Evolutionary conservation across 2,113 vertebrate genomes (phyloP).

Genomic region (Trichechus manatus): DNA sequence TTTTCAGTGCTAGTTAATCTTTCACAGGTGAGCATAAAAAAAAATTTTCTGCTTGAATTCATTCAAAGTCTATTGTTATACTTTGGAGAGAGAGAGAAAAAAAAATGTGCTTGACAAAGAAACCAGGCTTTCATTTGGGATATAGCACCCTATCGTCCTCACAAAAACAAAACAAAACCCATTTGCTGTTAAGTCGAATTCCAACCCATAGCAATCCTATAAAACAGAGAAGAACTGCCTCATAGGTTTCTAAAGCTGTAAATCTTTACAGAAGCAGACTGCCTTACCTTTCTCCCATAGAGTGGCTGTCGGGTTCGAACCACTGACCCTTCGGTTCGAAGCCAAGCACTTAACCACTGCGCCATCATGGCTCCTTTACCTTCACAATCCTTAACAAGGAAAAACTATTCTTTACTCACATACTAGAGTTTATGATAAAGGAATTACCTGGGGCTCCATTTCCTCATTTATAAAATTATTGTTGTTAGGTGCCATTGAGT

Average conservation of each 20-base stretch:
- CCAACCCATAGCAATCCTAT: background rate
- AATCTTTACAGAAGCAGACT: no score
- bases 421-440: background rate
- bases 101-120: background rate
- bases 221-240: no score
- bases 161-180: background rate
- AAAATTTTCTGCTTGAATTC: background rate
- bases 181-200: background rate
- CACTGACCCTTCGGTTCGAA: no score
- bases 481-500: background rate
- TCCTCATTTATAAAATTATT: constrained; percentile 13
- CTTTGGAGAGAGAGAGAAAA: background rate
- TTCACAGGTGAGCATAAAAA: constrained; percentile 41
- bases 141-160: background rate
- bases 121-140: background rate
- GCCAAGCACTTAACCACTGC: background rate
- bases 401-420: background rate
- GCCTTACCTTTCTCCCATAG: no score
- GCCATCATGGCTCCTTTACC: background rate
- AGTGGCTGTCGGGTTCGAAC: no score
- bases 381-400: background rate
- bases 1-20: background rate
- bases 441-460: background rate
- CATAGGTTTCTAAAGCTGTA: no score
- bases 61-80: background rate